Evolutionary conservation across 1,140 invertebrate species (phyloP), one percentile per base, ranked within the genome.

Genomic region (Drosophila tropicalis): DNA sequence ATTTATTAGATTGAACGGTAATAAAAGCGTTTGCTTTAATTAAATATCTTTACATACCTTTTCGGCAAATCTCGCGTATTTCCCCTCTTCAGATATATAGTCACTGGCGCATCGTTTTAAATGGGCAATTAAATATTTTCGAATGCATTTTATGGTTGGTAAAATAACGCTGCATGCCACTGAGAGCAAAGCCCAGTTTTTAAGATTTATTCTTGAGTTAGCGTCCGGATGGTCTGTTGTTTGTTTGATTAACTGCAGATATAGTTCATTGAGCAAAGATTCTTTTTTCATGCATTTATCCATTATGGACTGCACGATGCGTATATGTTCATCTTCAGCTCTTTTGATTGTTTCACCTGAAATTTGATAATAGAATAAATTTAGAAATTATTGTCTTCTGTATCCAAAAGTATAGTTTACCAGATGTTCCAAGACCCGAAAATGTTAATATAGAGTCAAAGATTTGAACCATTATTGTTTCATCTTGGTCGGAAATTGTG

Each of bases 181-280:
- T 2, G 96, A 97, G 55, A 99, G 93, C 22, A 99, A 93, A 60
- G 98, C 97, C 98, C 98, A 99, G 92, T 98, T 97, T 19, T 97
- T 94, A 4, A 97, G 92, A 91, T 97, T 98, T 0, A 97, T 96
- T 54, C 96, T 92, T 40, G 97, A 98, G 90, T 97, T 97, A 0
- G 97, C 97, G 93, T 98, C 98, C 13, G 96, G 95, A 93, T 97
- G 96, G 82, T 98, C 98, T 0, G 98, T 98, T 0, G 98, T 99
- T 93, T 94, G 94, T 92, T 98, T 99, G 56, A 99, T 97, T 5
- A 99, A 94, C 90, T 99, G 98, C 41, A 99, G 94, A 91, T 98
- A 99, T 54, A 98, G 93, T 93, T 99, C 98, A 78, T 97, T 97
- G 13, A 98, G 93, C 15, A 99, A 92, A 44, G 95, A 94, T 86